phyloP scores from a whole-genome alignment of 2,888 invertebrate species.

The Perizoma flavofasciatum region DNA sequence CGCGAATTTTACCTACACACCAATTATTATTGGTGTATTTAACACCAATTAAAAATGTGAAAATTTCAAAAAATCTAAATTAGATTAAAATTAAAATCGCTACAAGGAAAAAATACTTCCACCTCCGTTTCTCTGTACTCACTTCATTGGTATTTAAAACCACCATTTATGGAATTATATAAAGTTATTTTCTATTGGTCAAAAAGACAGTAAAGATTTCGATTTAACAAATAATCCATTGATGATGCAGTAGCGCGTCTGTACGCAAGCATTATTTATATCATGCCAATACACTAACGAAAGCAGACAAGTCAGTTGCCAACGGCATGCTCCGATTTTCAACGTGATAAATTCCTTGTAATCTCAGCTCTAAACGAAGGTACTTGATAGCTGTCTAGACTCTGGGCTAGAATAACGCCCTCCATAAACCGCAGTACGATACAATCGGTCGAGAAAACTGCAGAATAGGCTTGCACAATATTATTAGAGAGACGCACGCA shows the following conservation, averaged over 20 bases:
- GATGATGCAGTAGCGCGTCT: conserved; percentile 7
- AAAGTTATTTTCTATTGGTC: too few relatives aligned
- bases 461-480: background rate
- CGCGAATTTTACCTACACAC: too few relatives aligned
- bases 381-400: conserved; percentile 65
- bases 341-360: conserved; percentile 52
- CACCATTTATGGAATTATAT: too few relatives aligned
- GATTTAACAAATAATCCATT: too few relatives aligned
- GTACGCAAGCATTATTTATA: background rate
- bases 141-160: too few relatives aligned
- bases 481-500: conserved; percentile 6
- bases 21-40: too few relatives aligned
- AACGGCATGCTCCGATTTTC: conserved; percentile 36
- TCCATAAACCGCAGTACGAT: conserved; percentile 66
- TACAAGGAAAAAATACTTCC: too few relatives aligned
- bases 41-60: too few relatives aligned
- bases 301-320: conserved; percentile 25
- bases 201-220: too few relatives aligned
- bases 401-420: conserved; percentile 52
- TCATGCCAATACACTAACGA: conserved; percentile 18
- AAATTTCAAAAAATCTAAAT: too few relatives aligned
- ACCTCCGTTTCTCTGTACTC: too few relatives aligned
- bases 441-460: conserved; percentile 56
- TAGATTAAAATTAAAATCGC: too few relatives aligned
- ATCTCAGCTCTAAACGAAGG: conserved; percentile 58